A percentile compares a stretch with the other conserved stretches of the same genome.
Conservation (phyloP, 1,140 invertebrate genomes). For the Sminthurinus signatus region DNA sequence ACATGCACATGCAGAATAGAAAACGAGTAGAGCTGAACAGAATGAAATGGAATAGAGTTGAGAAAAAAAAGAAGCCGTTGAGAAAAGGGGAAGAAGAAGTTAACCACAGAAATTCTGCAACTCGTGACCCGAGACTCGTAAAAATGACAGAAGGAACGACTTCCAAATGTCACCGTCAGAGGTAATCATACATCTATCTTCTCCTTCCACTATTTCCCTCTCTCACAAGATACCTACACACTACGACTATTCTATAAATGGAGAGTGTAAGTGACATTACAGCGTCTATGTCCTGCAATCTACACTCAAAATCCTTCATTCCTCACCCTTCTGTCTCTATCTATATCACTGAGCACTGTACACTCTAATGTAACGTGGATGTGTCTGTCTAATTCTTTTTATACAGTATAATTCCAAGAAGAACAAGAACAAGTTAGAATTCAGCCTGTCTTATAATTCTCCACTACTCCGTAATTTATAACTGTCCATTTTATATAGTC, state of each 20-base stretch:
- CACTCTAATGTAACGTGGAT: too few species aligned
- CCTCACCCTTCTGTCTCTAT: too few species aligned
- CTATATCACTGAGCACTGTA: too few species aligned
- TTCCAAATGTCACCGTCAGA: constrained; percentile 27
- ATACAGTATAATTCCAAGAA: too few species aligned
- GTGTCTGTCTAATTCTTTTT: too few species aligned
- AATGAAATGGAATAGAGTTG: background rate
- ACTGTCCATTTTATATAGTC: background rate
- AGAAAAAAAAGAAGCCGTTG: background rate
- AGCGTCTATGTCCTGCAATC: too few species aligned
- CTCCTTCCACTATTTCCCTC: background rate
- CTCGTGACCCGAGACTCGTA: constrained; percentile 26
- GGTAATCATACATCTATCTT: constrained; percentile 11
- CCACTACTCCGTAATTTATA: background rate
- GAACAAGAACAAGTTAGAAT: too few species aligned
- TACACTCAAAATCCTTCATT: too few species aligned
- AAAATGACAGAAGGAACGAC: constrained; percentile 23
- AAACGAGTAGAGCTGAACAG: too few species aligned
- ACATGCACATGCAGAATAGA: constrained; percentile 1
- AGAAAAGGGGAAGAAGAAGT: background rate
- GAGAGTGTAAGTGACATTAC: too few species aligned
- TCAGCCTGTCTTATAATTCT: background rate
- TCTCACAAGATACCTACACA: background rate
- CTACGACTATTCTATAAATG: too few species aligned
- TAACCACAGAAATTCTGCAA: constrained; percentile 19